A percentile compares a stretch with the other conserved stretches of the same genome.
Conservation (phyloP, 92 coral and sea anemone species). For the Muricea muricata region DNA sequence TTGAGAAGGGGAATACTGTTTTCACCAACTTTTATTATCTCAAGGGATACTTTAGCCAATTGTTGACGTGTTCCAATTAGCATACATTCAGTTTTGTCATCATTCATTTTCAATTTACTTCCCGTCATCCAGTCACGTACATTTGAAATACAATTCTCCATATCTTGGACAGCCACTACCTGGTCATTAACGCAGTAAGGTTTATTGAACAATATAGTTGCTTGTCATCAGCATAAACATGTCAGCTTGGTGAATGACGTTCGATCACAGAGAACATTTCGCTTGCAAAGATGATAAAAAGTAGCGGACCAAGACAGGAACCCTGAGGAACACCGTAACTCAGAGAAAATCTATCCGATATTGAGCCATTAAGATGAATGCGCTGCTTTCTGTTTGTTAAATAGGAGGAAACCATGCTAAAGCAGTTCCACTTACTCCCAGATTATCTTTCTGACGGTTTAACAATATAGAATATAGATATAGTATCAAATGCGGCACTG, state of each 20-base stretch:
- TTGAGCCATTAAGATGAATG: background rate
- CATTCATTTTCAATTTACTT: constrained; percentile 10
- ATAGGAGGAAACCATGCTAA: no score
- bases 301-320: background rate
- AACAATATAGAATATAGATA: no score
- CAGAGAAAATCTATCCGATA: background rate
- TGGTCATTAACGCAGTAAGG: constrained; percentile 42
- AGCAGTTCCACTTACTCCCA: background rate
- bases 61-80: constrained; percentile 26
- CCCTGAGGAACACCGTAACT: background rate
- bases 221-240: constrained; percentile 6
- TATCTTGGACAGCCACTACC: constrained; percentile 12
- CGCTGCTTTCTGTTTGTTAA: background rate
- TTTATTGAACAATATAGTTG: constrained; percentile 2
- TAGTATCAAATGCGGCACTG: background rate
- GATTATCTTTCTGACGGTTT: background rate
- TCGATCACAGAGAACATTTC: background rate
- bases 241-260: background rate
- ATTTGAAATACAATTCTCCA: constrained; percentile 14
- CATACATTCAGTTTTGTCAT: constrained; percentile 26
- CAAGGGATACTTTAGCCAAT: background rate
- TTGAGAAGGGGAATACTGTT: background rate
- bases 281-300: background rate
- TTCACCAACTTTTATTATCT: background rate
- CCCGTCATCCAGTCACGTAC: constrained; percentile 1